Evolutionary conservation across 2,888 invertebrate species (phyloP), one percentile per base, ranked within the genome.

Genomic region (Pocota personata): DNA sequence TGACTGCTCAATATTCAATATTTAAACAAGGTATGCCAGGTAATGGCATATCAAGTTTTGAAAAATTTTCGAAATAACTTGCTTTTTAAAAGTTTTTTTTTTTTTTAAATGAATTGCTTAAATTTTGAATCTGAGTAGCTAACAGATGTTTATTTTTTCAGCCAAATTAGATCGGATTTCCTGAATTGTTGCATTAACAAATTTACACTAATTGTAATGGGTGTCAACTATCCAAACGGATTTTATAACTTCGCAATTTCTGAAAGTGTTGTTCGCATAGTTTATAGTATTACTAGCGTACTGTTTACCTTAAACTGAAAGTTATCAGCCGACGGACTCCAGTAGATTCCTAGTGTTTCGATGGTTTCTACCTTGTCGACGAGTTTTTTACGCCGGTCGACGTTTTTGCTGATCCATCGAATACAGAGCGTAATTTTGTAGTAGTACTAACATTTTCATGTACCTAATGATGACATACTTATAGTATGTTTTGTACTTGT

Each of bases 231-330:
- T 50, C 66, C 66, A 8, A 66, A 6, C 0, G 66, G 50, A n/a
- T 66, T 50, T 5, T 55, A 69, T 14, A 55, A 12, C 27, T 52
- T 37, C 10, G 67, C 67, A 14, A 24, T 55, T 52, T 52, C 40
- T 0, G 75, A 43, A 6, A 64, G 12, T 1, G 55, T 75, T 43
- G 32, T 43, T 6, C 57, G 60, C 27, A 43, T 76, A 1, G 60
- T 52, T 19, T 64, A 35, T 2, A 16, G 10, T 7, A 30, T 14
- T 7, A 14, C 52, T 24, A 2, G n/a, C 6, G 8, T 52, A n/a
- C n/a, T n/a, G n/a, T n/a, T 16, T 3, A 77, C 50, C 6, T 50
- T 67, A 21, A 77, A 69, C n/a, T 69, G 60, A n/a, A 67, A 69
- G 19, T 27, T 35, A 21, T 78, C 62, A 14, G 19, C 10, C 12